A percentile compares a stretch with the other conserved stretches of the same genome.
phyloP scores from a whole-genome alignment of 1,140 invertebrate genomes.

The Cotesia vestalis region DNA sequence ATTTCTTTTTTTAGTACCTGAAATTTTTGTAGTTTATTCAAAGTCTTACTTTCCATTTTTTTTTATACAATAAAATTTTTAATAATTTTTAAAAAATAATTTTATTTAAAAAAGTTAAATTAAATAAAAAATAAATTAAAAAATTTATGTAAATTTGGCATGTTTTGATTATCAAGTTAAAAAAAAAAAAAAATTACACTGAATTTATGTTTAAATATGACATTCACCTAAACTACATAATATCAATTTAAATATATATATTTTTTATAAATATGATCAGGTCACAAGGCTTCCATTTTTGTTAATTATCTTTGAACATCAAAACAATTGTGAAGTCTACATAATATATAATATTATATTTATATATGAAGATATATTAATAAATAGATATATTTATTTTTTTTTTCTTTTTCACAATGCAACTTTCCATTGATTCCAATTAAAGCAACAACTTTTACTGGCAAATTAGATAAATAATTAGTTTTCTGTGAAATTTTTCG shows the following conservation, averaged over 20 bases:
- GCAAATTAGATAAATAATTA: not conserved
- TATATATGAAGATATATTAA: not conserved
- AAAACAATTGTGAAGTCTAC: constrained; percentile 12
- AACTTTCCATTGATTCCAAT: constrained; percentile 20
- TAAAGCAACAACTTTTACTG: constrained; percentile 11
- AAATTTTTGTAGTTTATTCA: constrained; percentile 42
- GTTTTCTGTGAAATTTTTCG: no score
- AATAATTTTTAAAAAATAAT: no score
- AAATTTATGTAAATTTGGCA: no score
- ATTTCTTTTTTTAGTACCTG: constrained; percentile 45
- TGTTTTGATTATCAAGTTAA: no score
- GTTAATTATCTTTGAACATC: constrained; percentile 17
- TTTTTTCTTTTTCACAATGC: not conserved
- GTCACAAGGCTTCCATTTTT: constrained; percentile 30
- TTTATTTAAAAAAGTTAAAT: no score
- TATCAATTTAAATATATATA: not conserved
- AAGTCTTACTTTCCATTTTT: constrained; percentile 27
- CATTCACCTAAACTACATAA: constrained; percentile 4
- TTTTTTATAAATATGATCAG: constrained; percentile 26
- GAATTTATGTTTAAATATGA: not conserved
- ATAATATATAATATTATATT: not conserved
- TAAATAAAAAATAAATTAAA: no score
- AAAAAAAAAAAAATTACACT: no score
- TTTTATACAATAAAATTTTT: not conserved
- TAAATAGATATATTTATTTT: not conserved